A percentile compares a stretch with the other conserved stretches of the same genome.
Conservation (phyloP, 2,888 invertebrate genomes). For the Clostera curtula region DNA sequence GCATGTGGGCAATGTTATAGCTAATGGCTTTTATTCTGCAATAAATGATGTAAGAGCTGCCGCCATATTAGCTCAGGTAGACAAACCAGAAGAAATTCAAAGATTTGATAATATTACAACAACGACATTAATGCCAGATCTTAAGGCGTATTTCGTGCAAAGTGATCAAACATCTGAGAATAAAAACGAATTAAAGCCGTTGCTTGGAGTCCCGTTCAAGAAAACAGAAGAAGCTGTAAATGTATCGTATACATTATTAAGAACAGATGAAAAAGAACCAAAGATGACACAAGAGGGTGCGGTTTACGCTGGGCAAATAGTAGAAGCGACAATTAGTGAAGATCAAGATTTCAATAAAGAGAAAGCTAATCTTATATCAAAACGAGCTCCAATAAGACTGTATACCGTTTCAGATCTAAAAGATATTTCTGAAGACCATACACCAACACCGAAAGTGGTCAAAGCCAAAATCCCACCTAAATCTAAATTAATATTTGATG, state of each 20-base stretch:
- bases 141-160: conserved; percentile 37
- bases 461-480: conserved; percentile 62
- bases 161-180: conserved; percentile 35
- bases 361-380: conserved; percentile 42
- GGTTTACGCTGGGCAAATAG: conserved; percentile 58
- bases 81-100: conserved; percentile 66
- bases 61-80: conserved; percentile 74
- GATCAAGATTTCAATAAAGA: conserved; percentile 59
- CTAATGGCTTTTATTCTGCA: conserved; percentile 72
- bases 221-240: conserved; percentile 52
- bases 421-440: conserved; percentile 20
- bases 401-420: conserved; percentile 44
- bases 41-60: conserved; percentile 78
- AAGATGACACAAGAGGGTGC: conserved; percentile 47
- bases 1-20: conserved; percentile 47
- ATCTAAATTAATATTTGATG: conserved; percentile 59
- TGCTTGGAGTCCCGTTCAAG: conserved; percentile 48
- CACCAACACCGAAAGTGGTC: conserved; percentile 36
- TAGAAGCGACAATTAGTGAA: conserved; percentile 59
- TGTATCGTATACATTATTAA: conserved; percentile 53
- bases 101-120: conserved; percentile 26
- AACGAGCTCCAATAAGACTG: conserved; percentile 48
- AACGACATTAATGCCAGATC: conserved; percentile 35
- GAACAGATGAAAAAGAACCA: conserved; percentile 43
- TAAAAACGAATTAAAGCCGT: conserved; percentile 43